Evolutionary conservation across 1,140 invertebrate genomes (phyloP).

Genomic region (Ctenoplectra terminalis): DNA sequence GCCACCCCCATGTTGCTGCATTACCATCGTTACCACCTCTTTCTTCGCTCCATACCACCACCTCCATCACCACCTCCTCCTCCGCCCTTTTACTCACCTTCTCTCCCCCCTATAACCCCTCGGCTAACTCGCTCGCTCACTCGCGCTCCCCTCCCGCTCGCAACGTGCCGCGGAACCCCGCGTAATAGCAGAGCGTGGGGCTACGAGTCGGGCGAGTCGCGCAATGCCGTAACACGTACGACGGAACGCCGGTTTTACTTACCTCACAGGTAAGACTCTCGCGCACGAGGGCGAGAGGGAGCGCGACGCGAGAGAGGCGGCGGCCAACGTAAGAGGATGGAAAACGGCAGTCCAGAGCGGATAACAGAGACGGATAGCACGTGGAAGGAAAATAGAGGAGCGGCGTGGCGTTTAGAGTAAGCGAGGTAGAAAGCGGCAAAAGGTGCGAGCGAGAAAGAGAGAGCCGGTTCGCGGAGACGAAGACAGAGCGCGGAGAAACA

Average conservation of each 20-base stretch:
- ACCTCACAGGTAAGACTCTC: constrained; percentile 81
- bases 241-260: constrained; percentile 80
- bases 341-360: neutral
- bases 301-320: constrained; percentile 29
- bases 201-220: constrained; percentile 71
- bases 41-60: constrained; percentile 72
- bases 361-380: constrained; percentile 37
- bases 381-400: constrained; percentile 28
- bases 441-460: constrained; percentile 37
- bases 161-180: constrained; percentile 38
- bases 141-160: constrained; percentile 32
- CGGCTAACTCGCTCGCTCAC: constrained; percentile 69
- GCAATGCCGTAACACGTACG: constrained; percentile 81
- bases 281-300: constrained; percentile 33
- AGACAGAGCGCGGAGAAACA: constrained; percentile 62
- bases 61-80: constrained; percentile 60
- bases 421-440: constrained; percentile 20
- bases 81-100: constrained; percentile 70
- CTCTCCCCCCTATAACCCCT: constrained; percentile 47
- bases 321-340: constrained; percentile 28
- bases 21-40: constrained; percentile 79
- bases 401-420: neutral
- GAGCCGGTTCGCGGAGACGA: constrained; percentile 37
- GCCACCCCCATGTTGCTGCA: constrained; percentile 43
- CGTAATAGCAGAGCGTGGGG: constrained; percentile 47